Evolutionary conservation across 2,888 invertebrate species (phyloP).

Genomic region (Leptinotarsa haldemani): DNA sequence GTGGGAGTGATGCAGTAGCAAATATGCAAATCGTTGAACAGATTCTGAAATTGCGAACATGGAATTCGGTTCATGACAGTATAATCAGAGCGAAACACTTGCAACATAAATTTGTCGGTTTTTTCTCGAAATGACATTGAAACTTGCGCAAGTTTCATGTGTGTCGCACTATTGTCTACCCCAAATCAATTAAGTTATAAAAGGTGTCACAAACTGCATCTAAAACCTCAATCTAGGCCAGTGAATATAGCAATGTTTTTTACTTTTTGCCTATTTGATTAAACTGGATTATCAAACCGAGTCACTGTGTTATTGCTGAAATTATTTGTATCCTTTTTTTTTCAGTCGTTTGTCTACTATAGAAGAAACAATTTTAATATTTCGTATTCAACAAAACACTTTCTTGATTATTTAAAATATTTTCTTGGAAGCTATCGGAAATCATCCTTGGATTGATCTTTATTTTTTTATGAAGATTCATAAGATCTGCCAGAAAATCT

Average conservation of each 20-base stretch:
- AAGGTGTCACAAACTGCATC: conserved; percentile 9
- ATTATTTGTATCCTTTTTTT: not conserved
- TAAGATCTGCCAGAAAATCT: too few relatives aligned
- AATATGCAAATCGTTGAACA: not conserved
- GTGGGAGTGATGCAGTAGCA: not conserved
- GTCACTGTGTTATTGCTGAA: not conserved
- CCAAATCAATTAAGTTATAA: not conserved
- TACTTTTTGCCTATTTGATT: not conserved
- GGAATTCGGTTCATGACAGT: conserved; percentile 3
- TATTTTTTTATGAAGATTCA: too few relatives aligned
- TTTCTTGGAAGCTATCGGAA: not conserved
- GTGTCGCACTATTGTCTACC: not conserved
- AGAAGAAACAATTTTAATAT: too few relatives aligned
- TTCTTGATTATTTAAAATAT: not conserved
- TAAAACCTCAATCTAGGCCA: not conserved
- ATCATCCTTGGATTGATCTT: too few relatives aligned
- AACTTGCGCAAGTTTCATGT: conserved; percentile 31
- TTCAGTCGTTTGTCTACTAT: not conserved
- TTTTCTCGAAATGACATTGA: conserved; percentile 30
- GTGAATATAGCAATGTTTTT: not conserved
- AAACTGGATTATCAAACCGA: not conserved
- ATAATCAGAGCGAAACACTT: conserved; percentile 11
- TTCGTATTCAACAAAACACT: too few relatives aligned
- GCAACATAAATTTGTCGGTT: conserved; percentile 9
- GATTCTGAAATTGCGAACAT: not conserved